These are phyloP conservation scores for Lordiphosa mommai DNA, from an alignment of 1,140 invertebrate species.

Conservation along the genomic window DNA sequence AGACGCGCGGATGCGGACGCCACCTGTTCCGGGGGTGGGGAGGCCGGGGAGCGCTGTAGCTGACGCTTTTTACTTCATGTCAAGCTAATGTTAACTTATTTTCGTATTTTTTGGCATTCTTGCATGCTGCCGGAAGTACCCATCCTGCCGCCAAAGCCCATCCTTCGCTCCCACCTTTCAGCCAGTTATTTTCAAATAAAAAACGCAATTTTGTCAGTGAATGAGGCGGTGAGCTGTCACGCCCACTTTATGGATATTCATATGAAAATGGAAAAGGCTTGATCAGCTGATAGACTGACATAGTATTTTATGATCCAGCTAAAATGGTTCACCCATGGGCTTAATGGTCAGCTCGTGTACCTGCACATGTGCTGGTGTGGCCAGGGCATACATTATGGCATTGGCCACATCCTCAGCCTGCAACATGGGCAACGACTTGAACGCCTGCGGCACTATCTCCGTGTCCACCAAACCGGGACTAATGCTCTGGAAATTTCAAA, in stretches of 20 bases:
- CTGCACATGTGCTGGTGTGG: conserved; percentile 81
- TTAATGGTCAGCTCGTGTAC: conserved; percentile 78
- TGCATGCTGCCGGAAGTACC: conserved; percentile 31
- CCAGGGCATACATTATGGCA: conserved; percentile 81
- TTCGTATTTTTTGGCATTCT: conserved; percentile 45
- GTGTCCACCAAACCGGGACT: conserved; percentile 83
- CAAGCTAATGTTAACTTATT: conserved; percentile 72
- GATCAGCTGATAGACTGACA: too few species aligned
- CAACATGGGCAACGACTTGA: conserved; percentile 57
- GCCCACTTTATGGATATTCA: conserved; percentile 20
- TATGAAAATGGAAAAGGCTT: neutral
- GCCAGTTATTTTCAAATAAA: conserved; percentile 50
- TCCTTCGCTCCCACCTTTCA: neutral
- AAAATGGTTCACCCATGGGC: conserved; percentile 67
- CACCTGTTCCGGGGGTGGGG: conserved; percentile 38
- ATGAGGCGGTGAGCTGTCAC: conserved; percentile 5
- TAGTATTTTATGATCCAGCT: too few species aligned
- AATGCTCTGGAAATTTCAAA: conserved; percentile 79
- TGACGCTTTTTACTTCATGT: conserved; percentile 21
- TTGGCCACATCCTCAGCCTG: conserved; percentile 81
- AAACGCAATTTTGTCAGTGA: conserved; percentile 28
- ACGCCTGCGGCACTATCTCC: conserved; percentile 79
- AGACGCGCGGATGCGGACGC: conserved; percentile 36
- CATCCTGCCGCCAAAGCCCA: neutral
- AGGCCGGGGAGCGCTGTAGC: neutral